Evolutionary conservation across 1,140 invertebrate genomes (phyloP), one percentile per base, ranked within the genome.

Genomic region (Macrotrachela quadricornifera): DNA sequence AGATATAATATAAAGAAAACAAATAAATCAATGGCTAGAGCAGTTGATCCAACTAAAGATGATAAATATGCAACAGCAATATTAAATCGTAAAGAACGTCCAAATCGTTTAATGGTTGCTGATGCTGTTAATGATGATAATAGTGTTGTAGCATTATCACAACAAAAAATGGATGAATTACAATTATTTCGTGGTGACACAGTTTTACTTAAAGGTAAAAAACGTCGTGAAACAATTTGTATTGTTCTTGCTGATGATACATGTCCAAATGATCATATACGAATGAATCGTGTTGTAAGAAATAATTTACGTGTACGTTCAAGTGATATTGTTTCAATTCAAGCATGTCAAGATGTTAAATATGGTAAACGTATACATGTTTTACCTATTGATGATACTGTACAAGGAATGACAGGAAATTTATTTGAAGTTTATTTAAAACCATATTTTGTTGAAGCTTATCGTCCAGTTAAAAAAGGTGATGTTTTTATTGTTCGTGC

Each of bases 21-120:
- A 30, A n/a, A 8, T 30, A 2, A 30, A 30, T 30, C 21, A 30
- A 30, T 30, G 21, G 21, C 21, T 4, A 30, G 8, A 30, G 21
- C 21, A 30, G 21, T 30, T 4, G 21, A 30, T 30, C 21, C 21
- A 30, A 30, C 21, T 2, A 30, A 53, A 40, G 43, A 56, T n/a
- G 91, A 96, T 71, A 86, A 94, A 78, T 77, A 97, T 67, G 83
- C 91, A 41, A 97, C 92, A 59, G 94, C 94, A 58, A 99, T 99
- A 71, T 75, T 99, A 61, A 84, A 87, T 59, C 83, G 83, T 62
- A 99, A 99, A 72, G 85, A 88, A 64, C 85, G 85, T 66, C 94
- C 94, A 57, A 97, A 99, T 71, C 80, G 94, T 65, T 77, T 99
- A 43, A 78, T 99, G 60, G 92, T 99, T 2, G 92, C 97, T 68